Conservation (phyloP, 2,797 vertebrate species). For the Vespertilio murinus region DNA sequence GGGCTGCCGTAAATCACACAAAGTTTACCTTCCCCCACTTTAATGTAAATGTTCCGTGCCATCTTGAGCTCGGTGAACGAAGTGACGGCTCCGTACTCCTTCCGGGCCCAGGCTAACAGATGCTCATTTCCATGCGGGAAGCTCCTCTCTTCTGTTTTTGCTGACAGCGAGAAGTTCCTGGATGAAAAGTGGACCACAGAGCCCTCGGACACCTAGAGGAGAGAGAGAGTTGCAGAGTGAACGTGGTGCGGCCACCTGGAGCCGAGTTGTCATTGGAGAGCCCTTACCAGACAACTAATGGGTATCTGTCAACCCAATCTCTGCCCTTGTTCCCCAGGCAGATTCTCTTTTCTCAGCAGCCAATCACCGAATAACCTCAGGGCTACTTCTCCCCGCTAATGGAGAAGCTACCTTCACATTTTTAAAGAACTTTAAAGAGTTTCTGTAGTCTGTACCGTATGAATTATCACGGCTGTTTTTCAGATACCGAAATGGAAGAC, state of each 20-base stretch:
- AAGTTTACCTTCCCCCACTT: conserved; percentile 97
- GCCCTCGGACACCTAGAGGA: conserved; percentile 89
- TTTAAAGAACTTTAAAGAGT: neutral
- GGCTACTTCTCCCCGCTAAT: neutral
- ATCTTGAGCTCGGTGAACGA: conserved; percentile 98
- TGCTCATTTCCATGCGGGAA: conserved; percentile 93
- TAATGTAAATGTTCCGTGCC: conserved; percentile 95
- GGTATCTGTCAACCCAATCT: neutral
- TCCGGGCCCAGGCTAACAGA: conserved; percentile 93
- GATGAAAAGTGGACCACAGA: conserved; percentile 90
- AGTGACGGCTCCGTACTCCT: conserved; percentile 92
- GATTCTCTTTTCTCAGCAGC: neutral
- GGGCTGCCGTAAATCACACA: neutral
- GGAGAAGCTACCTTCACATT: neutral
- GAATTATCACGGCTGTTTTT: neutral
- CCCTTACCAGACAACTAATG: neutral
- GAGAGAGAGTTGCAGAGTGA: conserved; percentile 76
- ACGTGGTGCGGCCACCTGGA: neutral
- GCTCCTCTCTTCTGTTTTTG: conserved; percentile 84
- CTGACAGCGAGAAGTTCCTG: conserved; percentile 90
- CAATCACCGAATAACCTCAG: conserved; percentile 33
- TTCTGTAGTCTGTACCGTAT: neutral
- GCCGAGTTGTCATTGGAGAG: neutral
- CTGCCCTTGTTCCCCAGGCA: neutral
- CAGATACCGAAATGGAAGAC: neutral